Percentiles rank a stretch among this genome's conserved stretches.
These are phyloP conservation scores for Neosalanx taihuensis DNA, from an alignment of 2,797 vertebrate genomes.

Conservation along the genomic window DNA sequence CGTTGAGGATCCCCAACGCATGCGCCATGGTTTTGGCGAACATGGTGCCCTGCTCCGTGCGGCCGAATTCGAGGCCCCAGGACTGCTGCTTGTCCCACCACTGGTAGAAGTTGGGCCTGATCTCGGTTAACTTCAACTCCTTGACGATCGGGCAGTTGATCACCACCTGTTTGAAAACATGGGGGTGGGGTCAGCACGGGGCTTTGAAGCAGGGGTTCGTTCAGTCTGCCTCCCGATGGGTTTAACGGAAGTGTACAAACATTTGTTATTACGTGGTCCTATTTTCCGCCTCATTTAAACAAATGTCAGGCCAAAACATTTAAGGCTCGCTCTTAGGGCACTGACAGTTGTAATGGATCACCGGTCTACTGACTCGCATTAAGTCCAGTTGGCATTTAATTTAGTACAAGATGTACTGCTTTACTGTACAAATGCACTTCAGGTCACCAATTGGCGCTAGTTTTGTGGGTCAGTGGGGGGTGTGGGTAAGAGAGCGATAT, in stretches of 20 bases:
- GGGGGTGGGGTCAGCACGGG: not conserved
- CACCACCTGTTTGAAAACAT: slow-evolving; percentile 77
- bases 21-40: slow-evolving; percentile 84
- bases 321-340: no score
- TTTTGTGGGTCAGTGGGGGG: slow-evolving; percentile 22
- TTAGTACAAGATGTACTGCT: not conserved
- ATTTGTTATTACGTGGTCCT: no score
- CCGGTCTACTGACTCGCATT: not conserved
- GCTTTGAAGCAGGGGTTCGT: not conserved
- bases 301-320: no score
- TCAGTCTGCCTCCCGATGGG: no score
- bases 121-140: slow-evolving; percentile 91
- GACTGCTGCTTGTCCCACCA: slow-evolving; percentile 89
- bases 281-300: no score
- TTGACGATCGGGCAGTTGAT: slow-evolving; percentile 87
- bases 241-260: no score
- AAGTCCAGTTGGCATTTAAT: not conserved
- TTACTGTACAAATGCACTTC: slow-evolving; percentile 12
- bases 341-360: no score
- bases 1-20: slow-evolving; percentile 78
- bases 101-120: slow-evolving; percentile 91
- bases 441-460: slow-evolving; percentile 63
- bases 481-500: slow-evolving; percentile 20
- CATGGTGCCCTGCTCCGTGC: slow-evolving; percentile 82
- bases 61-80: slow-evolving; percentile 92